A percentile compares a stretch with the other conserved stretches of the same genome.
Evolutionary conservation across 2,888 invertebrate species (phyloP).

Genomic region (Oxycera nigricornis): DNA sequence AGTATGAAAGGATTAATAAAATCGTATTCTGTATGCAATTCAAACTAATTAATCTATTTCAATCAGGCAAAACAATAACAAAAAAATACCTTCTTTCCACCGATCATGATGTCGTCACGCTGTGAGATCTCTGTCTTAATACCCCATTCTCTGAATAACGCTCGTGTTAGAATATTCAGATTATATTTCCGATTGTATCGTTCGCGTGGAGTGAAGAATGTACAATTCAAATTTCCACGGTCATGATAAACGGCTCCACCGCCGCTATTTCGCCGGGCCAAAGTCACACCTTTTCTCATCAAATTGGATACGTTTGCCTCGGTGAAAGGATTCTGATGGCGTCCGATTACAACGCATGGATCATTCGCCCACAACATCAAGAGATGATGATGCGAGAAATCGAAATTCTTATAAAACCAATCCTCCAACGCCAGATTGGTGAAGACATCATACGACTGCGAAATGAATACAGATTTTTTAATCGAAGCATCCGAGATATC

Average conservation of each 20-base stretch:
- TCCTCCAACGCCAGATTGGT: slow-evolving; percentile 95
- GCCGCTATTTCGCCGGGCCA: slow-evolving; percentile 93
- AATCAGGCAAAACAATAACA: not conserved
- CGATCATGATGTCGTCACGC: slow-evolving; percentile 85
- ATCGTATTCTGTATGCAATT: no score
- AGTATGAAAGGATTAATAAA: no score
- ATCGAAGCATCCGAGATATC: slow-evolving; percentile 64
- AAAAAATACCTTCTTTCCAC: slow-evolving; percentile 66
- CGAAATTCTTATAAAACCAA: slow-evolving; percentile 90
- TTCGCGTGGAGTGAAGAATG: slow-evolving; percentile 86
- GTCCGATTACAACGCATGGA: slow-evolving; percentile 94
- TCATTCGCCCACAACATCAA: slow-evolving; percentile 92
- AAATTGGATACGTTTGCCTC: slow-evolving; percentile 83
- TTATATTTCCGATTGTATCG: slow-evolving; percentile 87
- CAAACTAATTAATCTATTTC: no score
- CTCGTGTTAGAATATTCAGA: slow-evolving; percentile 83
- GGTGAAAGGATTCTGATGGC: slow-evolving; percentile 96
- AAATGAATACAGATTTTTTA: slow-evolving; percentile 88
- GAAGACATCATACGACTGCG: slow-evolving; percentile 88
- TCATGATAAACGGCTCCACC: slow-evolving; percentile 98
- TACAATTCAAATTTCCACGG: slow-evolving; percentile 88
- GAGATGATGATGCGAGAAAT: slow-evolving; percentile 82
- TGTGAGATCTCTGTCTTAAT: slow-evolving; percentile 78
- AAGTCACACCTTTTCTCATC: slow-evolving; percentile 70
- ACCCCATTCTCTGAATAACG: slow-evolving; percentile 82